Evolutionary conservation across 2,888 invertebrate genomes (phyloP).

Genomic region (Drosophila testacea): DNA sequence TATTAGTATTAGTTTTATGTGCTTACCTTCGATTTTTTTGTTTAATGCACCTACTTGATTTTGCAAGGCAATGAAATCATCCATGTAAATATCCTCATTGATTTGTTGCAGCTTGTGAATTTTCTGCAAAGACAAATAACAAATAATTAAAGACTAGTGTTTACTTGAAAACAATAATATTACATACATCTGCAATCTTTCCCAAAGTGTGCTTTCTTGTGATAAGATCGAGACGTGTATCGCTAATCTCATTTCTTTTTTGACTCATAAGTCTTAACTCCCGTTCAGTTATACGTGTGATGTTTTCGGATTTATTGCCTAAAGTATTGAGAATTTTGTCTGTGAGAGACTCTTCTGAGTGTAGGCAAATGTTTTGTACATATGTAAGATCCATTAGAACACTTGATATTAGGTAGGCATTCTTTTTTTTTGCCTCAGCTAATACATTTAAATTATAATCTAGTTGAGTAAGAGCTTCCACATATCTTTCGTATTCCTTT

Average conservation of each 20-base stretch:
- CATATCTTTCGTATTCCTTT: constrained; percentile 40
- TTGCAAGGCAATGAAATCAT: constrained; percentile 74
- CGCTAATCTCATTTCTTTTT: constrained; percentile 75
- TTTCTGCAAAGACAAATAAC: constrained; percentile 60
- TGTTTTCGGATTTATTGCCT: constrained; percentile 16
- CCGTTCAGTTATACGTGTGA: constrained; percentile 26
- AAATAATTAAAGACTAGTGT: not conserved
- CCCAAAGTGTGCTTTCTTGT: constrained; percentile 72
- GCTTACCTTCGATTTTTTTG: constrained; percentile 83
- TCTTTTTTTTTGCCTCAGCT: constrained; percentile 24
- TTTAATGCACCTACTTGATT: constrained; percentile 74
- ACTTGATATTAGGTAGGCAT: constrained; percentile 22
- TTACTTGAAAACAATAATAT: constrained; percentile 3
- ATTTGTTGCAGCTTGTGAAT: constrained; percentile 73
- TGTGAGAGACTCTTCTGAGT: constrained; percentile 24
- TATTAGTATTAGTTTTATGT: no score
- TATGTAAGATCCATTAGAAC: constrained; percentile 49
- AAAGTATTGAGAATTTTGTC: constrained; percentile 4
- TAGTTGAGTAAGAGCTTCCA: constrained; percentile 37
- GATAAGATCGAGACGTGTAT: constrained; percentile 68
- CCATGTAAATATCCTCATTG: constrained; percentile 73
- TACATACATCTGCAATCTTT: constrained; percentile 58
- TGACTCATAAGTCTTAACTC: constrained; percentile 49
- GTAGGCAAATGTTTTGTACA: constrained; percentile 7
- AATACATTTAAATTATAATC: constrained; percentile 49